phyloP scores from a whole-genome alignment of 2,888 invertebrate genomes.

The Pseudeuparius sepicola region DNA sequence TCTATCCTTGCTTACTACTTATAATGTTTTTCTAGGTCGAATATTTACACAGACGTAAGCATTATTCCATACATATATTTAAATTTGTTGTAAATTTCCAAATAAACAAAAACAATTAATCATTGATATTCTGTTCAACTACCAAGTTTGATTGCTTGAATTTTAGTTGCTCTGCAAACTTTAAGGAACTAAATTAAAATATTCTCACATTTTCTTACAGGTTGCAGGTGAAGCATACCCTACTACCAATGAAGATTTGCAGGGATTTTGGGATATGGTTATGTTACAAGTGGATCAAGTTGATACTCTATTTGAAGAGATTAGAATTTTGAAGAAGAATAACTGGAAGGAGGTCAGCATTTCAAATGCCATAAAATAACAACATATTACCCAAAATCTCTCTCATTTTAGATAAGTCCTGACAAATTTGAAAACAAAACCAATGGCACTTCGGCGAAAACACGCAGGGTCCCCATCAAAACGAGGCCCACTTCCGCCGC shows the following conservation, averaged over 20 bases:
- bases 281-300: slow-evolving; percentile 83
- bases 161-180: too few species aligned
- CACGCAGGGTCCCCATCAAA: slow-evolving; percentile 22
- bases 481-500: slow-evolving; percentile 37
- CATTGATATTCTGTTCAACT: too few species aligned
- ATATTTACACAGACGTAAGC: too few species aligned
- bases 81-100: too few species aligned
- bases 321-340: slow-evolving; percentile 51
- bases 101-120: too few species aligned
- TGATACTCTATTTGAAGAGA: slow-evolving; percentile 63
- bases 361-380: not conserved
- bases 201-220: slow-evolving; percentile 41
- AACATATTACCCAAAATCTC: slow-evolving; percentile 1
- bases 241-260: slow-evolving; percentile 81
- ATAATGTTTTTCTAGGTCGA: too few species aligned
- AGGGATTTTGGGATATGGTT: slow-evolving; percentile 98
- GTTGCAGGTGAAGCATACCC: slow-evolving; percentile 72
- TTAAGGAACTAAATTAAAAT: too few species aligned
- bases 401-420: slow-evolving; percentile 13
- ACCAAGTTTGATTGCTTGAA: too few species aligned
- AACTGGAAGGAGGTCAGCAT: slow-evolving; percentile 57
- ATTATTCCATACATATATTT: too few species aligned
- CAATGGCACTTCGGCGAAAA: slow-evolving; percentile 18
- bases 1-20: too few species aligned
- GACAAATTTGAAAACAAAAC: slow-evolving; percentile 23